Evolutionary conservation across 2,113 vertebrate species (phyloP).

Genomic region (Polypterus bichir): DNA sequence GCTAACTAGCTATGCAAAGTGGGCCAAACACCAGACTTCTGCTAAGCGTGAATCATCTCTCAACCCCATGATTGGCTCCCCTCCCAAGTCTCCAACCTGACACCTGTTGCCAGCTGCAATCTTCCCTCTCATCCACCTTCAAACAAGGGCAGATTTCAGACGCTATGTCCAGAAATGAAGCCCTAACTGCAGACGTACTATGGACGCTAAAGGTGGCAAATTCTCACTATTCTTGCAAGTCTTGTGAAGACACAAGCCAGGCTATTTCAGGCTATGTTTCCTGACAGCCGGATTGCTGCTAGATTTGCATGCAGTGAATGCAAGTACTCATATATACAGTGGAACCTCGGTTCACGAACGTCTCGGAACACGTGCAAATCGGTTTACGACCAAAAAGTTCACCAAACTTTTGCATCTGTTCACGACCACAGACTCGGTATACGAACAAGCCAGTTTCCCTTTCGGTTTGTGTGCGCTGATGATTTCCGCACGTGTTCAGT

Average conservation of each 20-base stretch:
- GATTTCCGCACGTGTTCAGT: too few species aligned
- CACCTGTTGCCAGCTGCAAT: constrained; percentile 9
- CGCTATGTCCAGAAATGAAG: constrained; percentile 13
- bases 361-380: too few species aligned
- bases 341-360: too few species aligned
- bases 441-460: too few species aligned
- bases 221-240: constrained; percentile 17
- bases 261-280: constrained; percentile 10
- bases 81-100: background rate
- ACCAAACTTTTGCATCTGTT: too few species aligned
- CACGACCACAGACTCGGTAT: too few species aligned
- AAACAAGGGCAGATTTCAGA: constrained; percentile 10
- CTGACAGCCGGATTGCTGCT: constrained; percentile 6
- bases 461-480: too few species aligned
- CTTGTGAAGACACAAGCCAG: constrained; percentile 14
- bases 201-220: constrained; percentile 14
- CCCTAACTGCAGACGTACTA: constrained; percentile 15
- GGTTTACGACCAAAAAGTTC: too few species aligned
- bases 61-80: constrained; percentile 7
- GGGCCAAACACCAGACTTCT: constrained; percentile 4
- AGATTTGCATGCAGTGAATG: constrained; percentile 9
- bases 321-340: constrained; percentile 4
- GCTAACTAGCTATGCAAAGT: constrained; percentile 8
- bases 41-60: constrained; percentile 1
- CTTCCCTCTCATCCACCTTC: constrained; percentile 10